Evolutionary conservation across 2,797 vertebrate species (phyloP).

Genomic region (Muscicapa comitata): DNA sequence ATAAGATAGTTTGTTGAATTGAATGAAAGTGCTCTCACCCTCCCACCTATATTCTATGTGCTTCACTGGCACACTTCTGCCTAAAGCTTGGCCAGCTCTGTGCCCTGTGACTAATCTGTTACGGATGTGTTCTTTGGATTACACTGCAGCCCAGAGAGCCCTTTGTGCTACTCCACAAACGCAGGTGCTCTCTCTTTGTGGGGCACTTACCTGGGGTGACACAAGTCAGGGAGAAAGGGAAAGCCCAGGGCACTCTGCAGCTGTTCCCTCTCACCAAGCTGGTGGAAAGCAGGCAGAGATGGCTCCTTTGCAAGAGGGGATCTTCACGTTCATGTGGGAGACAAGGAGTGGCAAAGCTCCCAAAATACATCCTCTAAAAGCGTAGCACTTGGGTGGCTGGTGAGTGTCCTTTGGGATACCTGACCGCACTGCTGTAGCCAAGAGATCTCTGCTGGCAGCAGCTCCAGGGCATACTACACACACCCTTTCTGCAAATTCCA

Average conservation of each 20-base stretch:
- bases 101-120: background rate
- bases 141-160: background rate
- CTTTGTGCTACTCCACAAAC: background rate
- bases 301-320: background rate
- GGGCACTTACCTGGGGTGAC: background rate
- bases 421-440: background rate
- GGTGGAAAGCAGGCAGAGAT: background rate
- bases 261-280: background rate
- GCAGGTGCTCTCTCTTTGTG: fast-evolving
- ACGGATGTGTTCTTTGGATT: background rate
- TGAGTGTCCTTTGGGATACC: background rate
- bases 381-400: background rate
- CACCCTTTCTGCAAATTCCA: background rate
- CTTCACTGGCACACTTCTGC: background rate
- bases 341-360: background rate
- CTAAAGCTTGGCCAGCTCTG: background rate
- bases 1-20: background rate
- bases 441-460: background rate
- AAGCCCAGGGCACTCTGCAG: fast-evolving
- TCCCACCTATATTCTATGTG: background rate
- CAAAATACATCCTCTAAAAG: background rate
- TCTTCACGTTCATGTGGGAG: background rate
- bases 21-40: background rate
- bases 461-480: background rate
- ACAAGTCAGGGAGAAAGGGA: background rate